A percentile compares a stretch with the other conserved stretches of the same genome.
Evolutionary conservation across 2,113 vertebrate species (phyloP).

Genomic region (Antennarius striatus): DNA sequence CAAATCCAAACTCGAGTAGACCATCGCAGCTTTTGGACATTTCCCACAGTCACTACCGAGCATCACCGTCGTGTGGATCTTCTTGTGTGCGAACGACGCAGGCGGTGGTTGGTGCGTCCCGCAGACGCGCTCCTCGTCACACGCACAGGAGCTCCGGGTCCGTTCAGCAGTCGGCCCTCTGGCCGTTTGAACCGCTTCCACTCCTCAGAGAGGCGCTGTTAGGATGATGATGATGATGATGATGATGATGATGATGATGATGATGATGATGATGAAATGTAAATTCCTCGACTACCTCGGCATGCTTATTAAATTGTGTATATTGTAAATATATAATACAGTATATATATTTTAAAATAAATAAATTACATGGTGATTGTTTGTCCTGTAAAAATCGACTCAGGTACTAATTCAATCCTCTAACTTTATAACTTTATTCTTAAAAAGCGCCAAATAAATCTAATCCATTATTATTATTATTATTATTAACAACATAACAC

Average conservation of each 20-base stretch:
- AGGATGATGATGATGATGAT: slow-evolving; percentile 3
- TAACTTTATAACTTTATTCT: too few species aligned
- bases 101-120: slow-evolving; percentile 65
- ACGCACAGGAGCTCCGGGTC: slow-evolving; percentile 43
- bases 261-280: neutral
- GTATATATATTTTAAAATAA: too few species aligned
- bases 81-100: slow-evolving; percentile 68
- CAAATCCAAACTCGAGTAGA: slow-evolving; percentile 3
- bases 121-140: slow-evolving; percentile 73
- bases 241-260: neutral
- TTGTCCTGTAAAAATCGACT: too few species aligned
- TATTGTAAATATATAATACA: neutral
- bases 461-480: too few species aligned
- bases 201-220: slow-evolving; percentile 16
- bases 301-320: neutral
- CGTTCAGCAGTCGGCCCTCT: slow-evolving; percentile 42
- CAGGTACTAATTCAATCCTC: too few species aligned
- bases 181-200: slow-evolving; percentile 43
- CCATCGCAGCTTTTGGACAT: slow-evolving; percentile 15
- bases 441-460: too few species aligned
- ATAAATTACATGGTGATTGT: too few species aligned
- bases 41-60: slow-evolving; percentile 38
- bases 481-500: too few species aligned
- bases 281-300: neutral
- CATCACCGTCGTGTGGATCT: slow-evolving; percentile 43